phyloP scores from a whole-genome alignment of 2,888 invertebrate genomes.

The Gari tellinella region DNA sequence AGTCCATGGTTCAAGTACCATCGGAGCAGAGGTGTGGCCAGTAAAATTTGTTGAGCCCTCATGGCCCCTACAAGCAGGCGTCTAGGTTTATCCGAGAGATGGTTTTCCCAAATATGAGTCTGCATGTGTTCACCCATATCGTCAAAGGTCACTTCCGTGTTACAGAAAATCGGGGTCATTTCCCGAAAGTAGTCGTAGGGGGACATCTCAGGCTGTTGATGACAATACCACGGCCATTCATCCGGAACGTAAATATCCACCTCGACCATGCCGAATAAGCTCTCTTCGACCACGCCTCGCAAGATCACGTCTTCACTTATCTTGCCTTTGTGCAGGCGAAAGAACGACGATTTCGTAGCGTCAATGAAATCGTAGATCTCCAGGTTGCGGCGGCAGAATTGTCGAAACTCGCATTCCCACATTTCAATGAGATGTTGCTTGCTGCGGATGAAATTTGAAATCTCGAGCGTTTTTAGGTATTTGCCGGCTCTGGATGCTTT shows the following conservation, averaged over 20 bases:
- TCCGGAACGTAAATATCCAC: slow-evolving; percentile 7
- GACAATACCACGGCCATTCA: not conserved
- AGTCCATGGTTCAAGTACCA: slow-evolving; percentile 5
- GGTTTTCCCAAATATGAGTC: not conserved
- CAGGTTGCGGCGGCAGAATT: too few relatives aligned
- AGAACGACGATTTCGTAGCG: not conserved
- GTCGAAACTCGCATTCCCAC: too few relatives aligned
- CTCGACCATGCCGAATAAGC: slow-evolving; percentile 11
- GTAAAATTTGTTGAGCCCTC: not conserved
- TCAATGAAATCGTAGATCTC: too few relatives aligned
- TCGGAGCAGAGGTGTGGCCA: not conserved
- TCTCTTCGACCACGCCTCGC: not conserved
- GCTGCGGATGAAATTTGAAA: not conserved
- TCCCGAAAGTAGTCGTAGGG: slow-evolving; percentile 1
- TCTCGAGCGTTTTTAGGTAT: not conserved
- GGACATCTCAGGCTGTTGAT: not conserved
- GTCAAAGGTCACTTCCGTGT: not conserved
- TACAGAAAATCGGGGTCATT: slow-evolving; percentile 10
- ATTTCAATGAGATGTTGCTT: too few relatives aligned
- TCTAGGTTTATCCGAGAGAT: slow-evolving; percentile 3
- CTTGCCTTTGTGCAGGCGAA: not conserved
- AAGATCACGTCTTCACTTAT: slow-evolving; percentile 7
- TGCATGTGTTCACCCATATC: not conserved
- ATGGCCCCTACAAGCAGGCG: not conserved
- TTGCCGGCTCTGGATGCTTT: not conserved